Conservation (phyloP, 2,797 vertebrate species). For the Eupleurogrammus muticus region DNA sequence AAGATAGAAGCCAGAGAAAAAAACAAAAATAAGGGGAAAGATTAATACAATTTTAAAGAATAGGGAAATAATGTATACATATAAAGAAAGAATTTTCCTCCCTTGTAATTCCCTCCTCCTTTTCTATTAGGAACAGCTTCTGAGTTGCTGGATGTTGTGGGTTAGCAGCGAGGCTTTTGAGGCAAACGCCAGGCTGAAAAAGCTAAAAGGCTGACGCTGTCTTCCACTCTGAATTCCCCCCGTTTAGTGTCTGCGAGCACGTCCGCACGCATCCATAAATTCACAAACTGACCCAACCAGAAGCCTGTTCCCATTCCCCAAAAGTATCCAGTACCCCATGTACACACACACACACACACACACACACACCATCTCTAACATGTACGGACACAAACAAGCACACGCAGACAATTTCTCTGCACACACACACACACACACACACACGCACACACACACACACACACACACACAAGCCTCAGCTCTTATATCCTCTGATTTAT, state of each 20-base stretch:
- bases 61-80: neutral
- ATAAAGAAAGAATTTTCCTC: conserved; percentile 6
- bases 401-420: conserved; percentile 20
- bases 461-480: conserved; percentile 50
- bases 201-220: conserved; percentile 49
- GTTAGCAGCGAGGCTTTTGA: conserved; percentile 40
- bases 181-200: conserved; percentile 46
- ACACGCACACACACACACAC: conserved; percentile 24
- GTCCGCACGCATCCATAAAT: conserved; percentile 53
- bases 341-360: conserved; percentile 28
- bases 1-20: neutral
- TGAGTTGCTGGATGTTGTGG: conserved; percentile 7
- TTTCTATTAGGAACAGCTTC: conserved; percentile 19
- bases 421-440: conserved; percentile 8
- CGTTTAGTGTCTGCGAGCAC: conserved; percentile 46
- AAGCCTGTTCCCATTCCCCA: conserved; percentile 32
- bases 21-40: neutral
- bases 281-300: conserved; percentile 52
- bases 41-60: neutral
- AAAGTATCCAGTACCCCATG: conserved; percentile 35
- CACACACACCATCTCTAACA: conserved; percentile 38
- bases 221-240: conserved; percentile 51
- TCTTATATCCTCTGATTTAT: conserved; percentile 86
- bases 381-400: conserved; percentile 28
- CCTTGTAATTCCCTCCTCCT: neutral